Conservation (phyloP, 2,888 invertebrate species). For the Rosalia funebris region DNA sequence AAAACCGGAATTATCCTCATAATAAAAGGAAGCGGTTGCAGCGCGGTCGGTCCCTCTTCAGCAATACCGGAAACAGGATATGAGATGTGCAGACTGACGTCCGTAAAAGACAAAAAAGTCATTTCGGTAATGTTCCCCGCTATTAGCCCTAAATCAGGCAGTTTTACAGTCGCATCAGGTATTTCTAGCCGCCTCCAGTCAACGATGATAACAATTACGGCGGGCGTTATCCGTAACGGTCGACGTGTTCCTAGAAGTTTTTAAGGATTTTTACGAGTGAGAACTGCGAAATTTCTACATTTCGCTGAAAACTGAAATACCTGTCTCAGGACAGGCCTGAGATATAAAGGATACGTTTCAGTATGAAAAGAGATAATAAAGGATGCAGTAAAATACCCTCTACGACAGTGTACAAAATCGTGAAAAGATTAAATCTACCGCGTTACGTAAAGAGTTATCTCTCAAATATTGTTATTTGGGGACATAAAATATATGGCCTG, state of each 20-base stretch:
- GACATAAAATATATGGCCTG: background rate
- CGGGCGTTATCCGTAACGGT: conserved; percentile 35
- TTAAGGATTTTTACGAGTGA: conserved; percentile 25
- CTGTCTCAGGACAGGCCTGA: conserved; percentile 2
- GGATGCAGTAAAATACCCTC: conserved; percentile 19
- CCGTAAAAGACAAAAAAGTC: conserved; percentile 42
- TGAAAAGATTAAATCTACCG: conserved; percentile 15
- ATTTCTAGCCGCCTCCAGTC: conserved; percentile 35
- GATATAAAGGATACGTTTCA: conserved; percentile 15
- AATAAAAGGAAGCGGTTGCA: conserved; percentile 1
- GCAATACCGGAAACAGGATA: conserved; percentile 15
- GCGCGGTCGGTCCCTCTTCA: conserved; percentile 14
- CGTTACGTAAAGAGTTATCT: background rate
- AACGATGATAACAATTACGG: conserved; percentile 44
- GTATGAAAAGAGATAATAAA: conserved; percentile 12
- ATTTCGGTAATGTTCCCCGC: conserved; percentile 43
- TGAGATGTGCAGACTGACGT: conserved; percentile 34
- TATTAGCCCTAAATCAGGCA: conserved; percentile 48
- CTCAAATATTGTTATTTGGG: background rate
- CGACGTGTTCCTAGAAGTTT: conserved; percentile 24
- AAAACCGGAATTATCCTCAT: background rate
- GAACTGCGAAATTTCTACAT: conserved; percentile 26
- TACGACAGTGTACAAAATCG: background rate
- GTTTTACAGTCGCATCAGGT: conserved; percentile 45
- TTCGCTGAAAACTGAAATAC: conserved; percentile 15